Evolutionary conservation across 2,113 vertebrate genomes (phyloP).

Genomic region (Probosciger aterrimus): DNA sequence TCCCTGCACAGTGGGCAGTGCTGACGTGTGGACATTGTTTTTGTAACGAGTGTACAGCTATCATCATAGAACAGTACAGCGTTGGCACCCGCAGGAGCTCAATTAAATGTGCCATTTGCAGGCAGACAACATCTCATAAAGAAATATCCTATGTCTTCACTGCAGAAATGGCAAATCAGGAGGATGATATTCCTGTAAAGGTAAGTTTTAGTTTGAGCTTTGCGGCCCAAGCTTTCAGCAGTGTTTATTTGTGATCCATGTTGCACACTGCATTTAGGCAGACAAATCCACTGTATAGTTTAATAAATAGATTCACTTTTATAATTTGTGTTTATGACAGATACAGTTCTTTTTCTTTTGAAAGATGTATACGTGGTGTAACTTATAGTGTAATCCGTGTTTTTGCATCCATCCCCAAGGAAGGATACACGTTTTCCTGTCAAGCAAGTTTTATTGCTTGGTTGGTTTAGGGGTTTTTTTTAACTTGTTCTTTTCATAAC

Average conservation of each 20-base stretch:
- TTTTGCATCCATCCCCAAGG: background rate
- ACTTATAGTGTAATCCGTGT: background rate
- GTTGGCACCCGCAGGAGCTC: constrained; percentile 86
- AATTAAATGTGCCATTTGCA: constrained; percentile 96
- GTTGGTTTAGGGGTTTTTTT: background rate
- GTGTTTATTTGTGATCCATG: background rate
- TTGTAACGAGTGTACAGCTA: constrained; percentile 93
- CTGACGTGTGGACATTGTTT: constrained; percentile 97
- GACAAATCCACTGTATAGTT: background rate
- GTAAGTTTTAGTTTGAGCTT: constrained; percentile 45
- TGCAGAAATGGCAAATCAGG: constrained; percentile 83
- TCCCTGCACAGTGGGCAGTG: constrained; percentile 88
- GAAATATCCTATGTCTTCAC: constrained; percentile 98
- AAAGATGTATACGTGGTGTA: background rate
- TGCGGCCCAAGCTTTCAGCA: background rate
- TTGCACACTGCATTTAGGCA: background rate
- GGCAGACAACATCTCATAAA: constrained; percentile 92
- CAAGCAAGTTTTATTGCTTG: background rate
- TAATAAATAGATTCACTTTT: background rate
- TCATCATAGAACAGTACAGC: constrained; percentile 96
- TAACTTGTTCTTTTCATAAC: background rate
- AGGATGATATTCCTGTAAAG: constrained; percentile 93
- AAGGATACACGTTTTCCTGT: background rate
- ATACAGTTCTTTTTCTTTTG: background rate
- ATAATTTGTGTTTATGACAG: background rate